Evolutionary conservation across 2,797 vertebrate species (phyloP).

Genomic region (Anguilla anguilla): DNA sequence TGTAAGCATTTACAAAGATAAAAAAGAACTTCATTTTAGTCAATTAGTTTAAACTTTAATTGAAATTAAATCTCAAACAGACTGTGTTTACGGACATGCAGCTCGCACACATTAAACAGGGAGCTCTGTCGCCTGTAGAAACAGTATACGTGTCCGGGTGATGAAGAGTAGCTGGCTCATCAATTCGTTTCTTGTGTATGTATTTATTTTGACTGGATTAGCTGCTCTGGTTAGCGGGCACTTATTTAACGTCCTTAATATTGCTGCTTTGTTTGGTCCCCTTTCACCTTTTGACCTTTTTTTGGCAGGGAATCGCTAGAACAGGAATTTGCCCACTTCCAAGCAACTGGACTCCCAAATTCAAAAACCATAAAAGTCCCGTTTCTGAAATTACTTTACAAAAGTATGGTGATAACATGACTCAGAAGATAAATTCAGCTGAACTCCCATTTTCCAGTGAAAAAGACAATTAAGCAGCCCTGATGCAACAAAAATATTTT

Average conservation of each 20-base stretch:
- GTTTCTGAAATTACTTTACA: slow-evolving; percentile 11
- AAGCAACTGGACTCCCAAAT: slow-evolving; percentile 18
- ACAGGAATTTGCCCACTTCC: slow-evolving; percentile 31
- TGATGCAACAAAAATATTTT: neutral
- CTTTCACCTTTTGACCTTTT: neutral
- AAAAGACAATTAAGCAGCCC: neutral
- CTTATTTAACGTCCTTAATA: neutral
- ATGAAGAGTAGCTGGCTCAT: too few relatives aligned
- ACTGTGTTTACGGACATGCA: slow-evolving; percentile 52
- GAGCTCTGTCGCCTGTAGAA: slow-evolving; percentile 51
- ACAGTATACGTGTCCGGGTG: slow-evolving; percentile 18
- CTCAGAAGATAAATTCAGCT: neutral
- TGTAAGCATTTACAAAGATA: neutral
- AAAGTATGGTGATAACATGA: neutral
- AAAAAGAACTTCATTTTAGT: too few relatives aligned
- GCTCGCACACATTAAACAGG: slow-evolving; percentile 36
- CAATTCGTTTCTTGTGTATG: too few relatives aligned
- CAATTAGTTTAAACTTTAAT: neutral
- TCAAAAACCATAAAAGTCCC: neutral
- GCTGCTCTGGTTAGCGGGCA: neutral
- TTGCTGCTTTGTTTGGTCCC: neutral
- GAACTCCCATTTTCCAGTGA: neutral
- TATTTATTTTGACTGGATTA: slow-evolving; percentile 31
- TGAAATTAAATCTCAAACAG: neutral
- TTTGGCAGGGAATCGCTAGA: neutral